These are phyloP conservation scores for Gymnopithys bicolor DNA, from an alignment of 2,797 vertebrate species.

Conservation along the genomic window DNA sequence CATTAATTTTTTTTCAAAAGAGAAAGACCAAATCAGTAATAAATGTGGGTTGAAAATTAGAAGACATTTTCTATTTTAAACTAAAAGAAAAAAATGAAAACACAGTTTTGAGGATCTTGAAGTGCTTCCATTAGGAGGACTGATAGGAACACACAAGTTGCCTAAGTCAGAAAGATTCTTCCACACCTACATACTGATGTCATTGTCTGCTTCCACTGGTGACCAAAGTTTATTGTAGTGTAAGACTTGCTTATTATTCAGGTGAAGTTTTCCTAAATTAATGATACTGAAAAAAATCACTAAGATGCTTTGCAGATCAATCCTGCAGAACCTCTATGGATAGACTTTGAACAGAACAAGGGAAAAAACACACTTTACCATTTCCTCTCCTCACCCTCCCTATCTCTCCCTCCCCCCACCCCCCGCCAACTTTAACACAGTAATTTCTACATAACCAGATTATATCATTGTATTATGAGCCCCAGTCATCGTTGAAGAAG, in stretches of 20 bases:
- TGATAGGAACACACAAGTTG: neutral
- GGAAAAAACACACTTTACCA: neutral
- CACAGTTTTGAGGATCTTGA: neutral
- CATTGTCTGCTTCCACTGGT: neutral
- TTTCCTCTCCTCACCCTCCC: neutral
- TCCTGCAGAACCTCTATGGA: neutral
- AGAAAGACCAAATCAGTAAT: neutral
- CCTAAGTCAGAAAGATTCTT: neutral
- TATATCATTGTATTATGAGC: neutral
- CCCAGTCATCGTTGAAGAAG: neutral
- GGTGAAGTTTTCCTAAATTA: neutral
- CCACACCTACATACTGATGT: neutral
- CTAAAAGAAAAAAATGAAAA: neutral
- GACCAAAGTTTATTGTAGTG: neutral
- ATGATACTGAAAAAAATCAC: neutral
- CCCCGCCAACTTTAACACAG: neutral
- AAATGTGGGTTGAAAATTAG: neutral
- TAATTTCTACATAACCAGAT: neutral
- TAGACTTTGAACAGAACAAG: neutral
- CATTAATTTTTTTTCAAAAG: neutral
- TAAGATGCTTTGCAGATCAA: neutral
- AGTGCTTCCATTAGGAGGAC: neutral
- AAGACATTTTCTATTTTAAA: neutral
- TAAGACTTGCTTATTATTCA: neutral
- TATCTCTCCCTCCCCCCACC: neutral